phyloP scores from a whole-genome alignment of 2,888 invertebrate species.

The Oscheius sp. region DNA sequence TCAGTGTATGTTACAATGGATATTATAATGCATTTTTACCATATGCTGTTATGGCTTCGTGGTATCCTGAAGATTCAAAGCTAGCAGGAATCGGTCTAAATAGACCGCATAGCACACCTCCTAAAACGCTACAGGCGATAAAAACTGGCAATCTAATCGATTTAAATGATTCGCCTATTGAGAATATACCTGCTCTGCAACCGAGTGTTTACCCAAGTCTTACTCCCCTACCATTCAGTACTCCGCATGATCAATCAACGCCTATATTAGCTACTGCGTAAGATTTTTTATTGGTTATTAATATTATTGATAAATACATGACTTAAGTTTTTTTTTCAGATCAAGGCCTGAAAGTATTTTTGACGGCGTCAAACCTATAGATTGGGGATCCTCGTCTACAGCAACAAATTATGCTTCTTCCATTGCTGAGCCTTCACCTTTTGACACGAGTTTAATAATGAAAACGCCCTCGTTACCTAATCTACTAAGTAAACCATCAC shows the following conservation, averaged over 20 bases:
- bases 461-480: slow-evolving; percentile 33
- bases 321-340: not conserved
- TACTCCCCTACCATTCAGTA: slow-evolving; percentile 3
- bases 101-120: slow-evolving; percentile 28
- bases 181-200: not conserved
- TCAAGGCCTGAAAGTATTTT: slow-evolving; percentile 1
- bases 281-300: not conserved
- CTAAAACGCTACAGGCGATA: slow-evolving; percentile 32
- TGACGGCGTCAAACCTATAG: slow-evolving; percentile 9
- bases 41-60: slow-evolving; percentile 37
- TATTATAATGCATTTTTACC: slow-evolving; percentile 52
- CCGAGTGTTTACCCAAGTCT: slow-evolving; percentile 15
- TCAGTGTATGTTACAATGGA: slow-evolving; percentile 49
- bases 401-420: not conserved
- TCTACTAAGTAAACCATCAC: slow-evolving; percentile 5
- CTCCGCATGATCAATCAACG: not conserved
- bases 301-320: not conserved
- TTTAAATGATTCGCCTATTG: slow-evolving; percentile 44
- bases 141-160: slow-evolving; percentile 36
- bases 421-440: not conserved
- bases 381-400: slow-evolving; percentile 22
- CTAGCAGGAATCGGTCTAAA: too few species aligned
- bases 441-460: not conserved
- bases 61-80: not conserved
- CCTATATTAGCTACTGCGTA: not conserved